phyloP scores from a whole-genome alignment of 2,797 vertebrate species.

The Antrozous pallidus region DNA sequence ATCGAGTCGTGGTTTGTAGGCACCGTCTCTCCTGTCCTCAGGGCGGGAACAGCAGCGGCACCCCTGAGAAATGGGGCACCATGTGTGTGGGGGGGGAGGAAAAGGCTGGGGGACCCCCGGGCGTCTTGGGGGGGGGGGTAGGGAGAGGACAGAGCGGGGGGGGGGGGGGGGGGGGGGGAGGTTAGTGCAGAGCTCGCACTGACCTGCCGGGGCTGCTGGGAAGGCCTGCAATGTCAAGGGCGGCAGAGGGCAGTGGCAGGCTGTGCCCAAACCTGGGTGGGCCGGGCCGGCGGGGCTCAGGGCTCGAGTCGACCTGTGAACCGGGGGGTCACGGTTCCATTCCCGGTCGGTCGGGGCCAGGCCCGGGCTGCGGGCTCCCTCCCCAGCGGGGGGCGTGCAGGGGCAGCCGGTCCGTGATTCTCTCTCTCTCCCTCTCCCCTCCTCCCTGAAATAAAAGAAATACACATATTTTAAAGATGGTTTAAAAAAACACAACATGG shows the following conservation, averaged over 20 bases:
- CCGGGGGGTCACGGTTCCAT: no score
- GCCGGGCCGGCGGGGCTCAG: no score
- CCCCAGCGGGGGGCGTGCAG: no score
- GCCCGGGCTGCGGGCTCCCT: no score
- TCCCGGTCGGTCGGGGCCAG: no score
- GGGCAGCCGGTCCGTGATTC: no score
- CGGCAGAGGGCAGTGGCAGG: neutral
- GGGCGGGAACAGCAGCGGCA: neutral
- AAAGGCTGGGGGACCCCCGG: neutral
- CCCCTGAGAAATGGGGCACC: neutral
- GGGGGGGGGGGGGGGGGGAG: neutral
- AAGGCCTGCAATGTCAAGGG: neutral
- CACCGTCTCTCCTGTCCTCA: neutral
- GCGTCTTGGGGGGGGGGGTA: neutral
- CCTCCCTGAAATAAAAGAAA: no score
- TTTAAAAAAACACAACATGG: no score
- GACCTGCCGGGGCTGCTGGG: rapidly evolving
- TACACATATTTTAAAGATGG: no score
- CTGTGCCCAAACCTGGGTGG: neutral
- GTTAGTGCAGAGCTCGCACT: rapidly evolving
- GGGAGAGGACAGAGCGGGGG: neutral
- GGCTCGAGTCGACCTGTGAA: no score
- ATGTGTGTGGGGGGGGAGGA: neutral
- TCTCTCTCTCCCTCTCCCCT: no score
- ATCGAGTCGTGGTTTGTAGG: neutral